A percentile compares a stretch with the other conserved stretches of the same genome.
Evolutionary conservation across 2,888 invertebrate species (phyloP).

Genomic region (Megastigmus dorsalis): DNA sequence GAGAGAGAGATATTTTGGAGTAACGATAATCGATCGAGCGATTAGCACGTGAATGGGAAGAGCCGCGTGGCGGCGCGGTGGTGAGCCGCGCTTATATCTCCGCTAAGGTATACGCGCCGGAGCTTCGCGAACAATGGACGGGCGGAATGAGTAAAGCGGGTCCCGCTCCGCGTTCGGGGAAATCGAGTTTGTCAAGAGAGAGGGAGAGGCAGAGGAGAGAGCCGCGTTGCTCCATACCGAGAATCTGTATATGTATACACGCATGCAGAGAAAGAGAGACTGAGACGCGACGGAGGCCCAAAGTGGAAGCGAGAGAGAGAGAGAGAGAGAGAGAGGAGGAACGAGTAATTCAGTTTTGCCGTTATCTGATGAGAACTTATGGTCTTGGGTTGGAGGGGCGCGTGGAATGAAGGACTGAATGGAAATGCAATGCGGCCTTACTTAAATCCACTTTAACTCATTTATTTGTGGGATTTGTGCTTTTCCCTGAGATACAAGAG

Average conservation of each 20-base stretch:
- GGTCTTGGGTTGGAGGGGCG: background rate
- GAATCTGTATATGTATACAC: no score
- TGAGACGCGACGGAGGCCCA: background rate
- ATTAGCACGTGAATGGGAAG: constrained; percentile 47
- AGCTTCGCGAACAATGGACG: constrained; percentile 42
- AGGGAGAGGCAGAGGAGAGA: background rate
- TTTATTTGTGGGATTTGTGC: constrained; percentile 38
- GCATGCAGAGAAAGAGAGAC: background rate
- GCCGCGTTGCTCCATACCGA: no score
- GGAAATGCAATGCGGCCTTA: constrained; percentile 21
- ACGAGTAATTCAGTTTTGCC: constrained; percentile 40
- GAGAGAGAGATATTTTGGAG: constrained; percentile 2
- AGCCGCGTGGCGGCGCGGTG: background rate
- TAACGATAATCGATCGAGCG: constrained; percentile 48
- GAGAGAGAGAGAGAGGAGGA: constrained; percentile 6
- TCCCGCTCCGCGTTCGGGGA: constrained; percentile 18
- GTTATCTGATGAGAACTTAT: constrained; percentile 46
- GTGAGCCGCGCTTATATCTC: background rate
- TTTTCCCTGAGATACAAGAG: background rate
- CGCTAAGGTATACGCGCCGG: constrained; percentile 7
- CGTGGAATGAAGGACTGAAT: constrained; percentile 6
- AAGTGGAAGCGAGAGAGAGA: no score
- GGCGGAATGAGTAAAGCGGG: constrained; percentile 45
- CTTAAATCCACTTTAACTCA: constrained; percentile 26
- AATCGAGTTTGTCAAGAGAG: constrained; percentile 51